phyloP scores from a whole-genome alignment of 2,797 vertebrate species.

The Halcyon smyrnensis region DNA sequence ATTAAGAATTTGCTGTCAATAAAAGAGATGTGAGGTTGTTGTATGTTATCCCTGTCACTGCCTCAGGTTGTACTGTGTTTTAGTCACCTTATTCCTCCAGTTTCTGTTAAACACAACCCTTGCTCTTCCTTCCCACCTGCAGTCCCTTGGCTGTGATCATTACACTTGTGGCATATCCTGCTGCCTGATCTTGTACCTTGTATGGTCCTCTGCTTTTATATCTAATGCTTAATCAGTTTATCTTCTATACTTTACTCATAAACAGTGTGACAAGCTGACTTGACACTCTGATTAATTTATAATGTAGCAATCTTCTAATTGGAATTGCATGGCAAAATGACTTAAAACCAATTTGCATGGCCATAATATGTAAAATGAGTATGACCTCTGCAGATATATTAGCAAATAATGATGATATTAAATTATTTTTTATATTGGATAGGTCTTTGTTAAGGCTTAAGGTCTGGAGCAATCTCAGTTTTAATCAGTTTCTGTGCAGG shows the following conservation, averaged over 20 bases:
- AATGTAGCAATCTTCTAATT: conserved; percentile 2
- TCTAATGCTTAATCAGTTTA: not conserved
- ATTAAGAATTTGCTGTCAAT: not conserved
- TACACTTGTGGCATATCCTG: not conserved
- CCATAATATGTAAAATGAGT: not conserved
- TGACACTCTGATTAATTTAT: not conserved
- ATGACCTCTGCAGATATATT: not conserved
- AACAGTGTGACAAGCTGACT: not conserved
- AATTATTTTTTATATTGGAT: not conserved
- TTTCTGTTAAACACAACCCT: not conserved
- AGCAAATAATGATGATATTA: not conserved
- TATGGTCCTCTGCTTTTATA: not conserved
- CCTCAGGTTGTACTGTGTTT: not conserved
- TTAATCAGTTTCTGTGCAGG: not conserved
- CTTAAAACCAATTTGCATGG: not conserved
- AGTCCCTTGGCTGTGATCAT: not conserved
- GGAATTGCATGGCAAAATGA: not conserved
- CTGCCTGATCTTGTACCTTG: not conserved
- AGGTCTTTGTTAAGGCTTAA: not conserved
- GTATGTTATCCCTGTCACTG: not conserved
- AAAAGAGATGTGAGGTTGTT: not conserved
- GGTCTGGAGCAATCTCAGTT: not conserved
- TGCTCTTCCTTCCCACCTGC: not conserved
- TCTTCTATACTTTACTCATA: not conserved
- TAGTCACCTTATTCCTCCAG: not conserved